Evolutionary conservation across 2,888 invertebrate genomes (phyloP), one percentile per base, ranked within the genome.

Genomic region (Cephus pulcher): DNA sequence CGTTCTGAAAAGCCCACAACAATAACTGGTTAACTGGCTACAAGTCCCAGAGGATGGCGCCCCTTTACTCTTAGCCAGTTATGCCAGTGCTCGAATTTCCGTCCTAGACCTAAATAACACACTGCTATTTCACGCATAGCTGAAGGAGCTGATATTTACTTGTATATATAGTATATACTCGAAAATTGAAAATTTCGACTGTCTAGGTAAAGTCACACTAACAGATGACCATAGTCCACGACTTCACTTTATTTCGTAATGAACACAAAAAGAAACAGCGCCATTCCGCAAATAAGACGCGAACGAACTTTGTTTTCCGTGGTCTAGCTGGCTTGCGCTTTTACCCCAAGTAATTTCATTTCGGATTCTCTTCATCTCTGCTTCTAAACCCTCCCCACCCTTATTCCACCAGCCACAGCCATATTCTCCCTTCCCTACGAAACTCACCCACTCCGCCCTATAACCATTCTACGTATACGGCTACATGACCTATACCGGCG

Each of bases 11-110:
- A 80, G 34, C 77, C 76, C 77, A 34, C 69, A 76, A 80, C 80
- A 80, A 79, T 80, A 80, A 79, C 78, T 69, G 35, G 32, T 77
- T 75, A 77, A 79, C 77, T 75, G 80, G 80, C 75, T 79, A 79
- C 80, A 79, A 37, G 74, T 71, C 78, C 76, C 78, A 75, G 32
- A 77, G 73, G 76, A 78, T 71, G 76, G 74, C 32, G 77, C 77
- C 71, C 69, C 75, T 40, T 79, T 76, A 76, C 76, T 78, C 78
- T 78, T 75, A 73, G 78, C 15, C 56, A 9, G 40, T 78, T 78
- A 78, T 75, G 40, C 75, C 78, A 71, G 15, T 15, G n/a, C 56
- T 15, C 23, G 23, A 56, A 56, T 23, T 56, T 56, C 23, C 23
- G 56, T 56, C 23, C 1, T 23, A 6, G 23, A 56, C 23, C 15